These are phyloP conservation scores for Cephus cinctus DNA, from an alignment of 1,140 invertebrate genomes.

Conservation along the genomic window DNA sequence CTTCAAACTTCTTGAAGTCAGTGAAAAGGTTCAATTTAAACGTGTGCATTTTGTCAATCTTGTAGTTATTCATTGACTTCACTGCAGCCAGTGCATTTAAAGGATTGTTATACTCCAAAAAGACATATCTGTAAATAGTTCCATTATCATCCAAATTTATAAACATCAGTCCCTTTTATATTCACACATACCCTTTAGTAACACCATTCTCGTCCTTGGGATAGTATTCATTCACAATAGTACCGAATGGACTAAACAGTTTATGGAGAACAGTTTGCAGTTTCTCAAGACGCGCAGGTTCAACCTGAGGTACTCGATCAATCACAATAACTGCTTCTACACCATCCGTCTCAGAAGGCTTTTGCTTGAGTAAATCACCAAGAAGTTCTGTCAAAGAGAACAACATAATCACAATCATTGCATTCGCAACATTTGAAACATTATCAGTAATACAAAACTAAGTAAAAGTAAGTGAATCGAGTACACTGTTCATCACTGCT, in stretches of 20 bases:
- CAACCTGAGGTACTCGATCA: constrained; percentile 94
- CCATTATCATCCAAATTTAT: constrained; percentile 13
- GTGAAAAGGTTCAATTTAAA: constrained; percentile 95
- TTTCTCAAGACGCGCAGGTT: constrained; percentile 88
- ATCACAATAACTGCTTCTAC: constrained; percentile 95
- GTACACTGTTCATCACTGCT: too few relatives aligned
- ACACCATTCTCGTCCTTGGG: constrained; percentile 76
- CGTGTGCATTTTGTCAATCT: constrained; percentile 94
- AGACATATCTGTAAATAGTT: constrained; percentile 72
- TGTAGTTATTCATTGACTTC: constrained; percentile 86
- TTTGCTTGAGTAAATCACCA: constrained; percentile 80
- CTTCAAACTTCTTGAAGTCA: constrained; percentile 93
- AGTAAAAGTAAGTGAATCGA: background rate
- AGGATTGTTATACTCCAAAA: constrained; percentile 86
- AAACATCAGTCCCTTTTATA: background rate
- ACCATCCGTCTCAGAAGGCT: constrained; percentile 92
- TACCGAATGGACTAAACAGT: constrained; percentile 89
- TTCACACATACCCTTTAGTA: constrained; percentile 77
- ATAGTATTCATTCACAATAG: constrained; percentile 88
- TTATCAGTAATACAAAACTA: background rate
- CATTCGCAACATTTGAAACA: background rate
- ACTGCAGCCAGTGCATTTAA: constrained; percentile 83
- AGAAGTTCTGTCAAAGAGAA: constrained; percentile 75
- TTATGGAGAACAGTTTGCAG: constrained; percentile 91
- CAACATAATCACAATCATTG: background rate